Evolutionary conservation across 2,888 invertebrate genomes (phyloP), one percentile per base, ranked within the genome.

Genomic region (Omphaloscelis lunosa): DNA sequence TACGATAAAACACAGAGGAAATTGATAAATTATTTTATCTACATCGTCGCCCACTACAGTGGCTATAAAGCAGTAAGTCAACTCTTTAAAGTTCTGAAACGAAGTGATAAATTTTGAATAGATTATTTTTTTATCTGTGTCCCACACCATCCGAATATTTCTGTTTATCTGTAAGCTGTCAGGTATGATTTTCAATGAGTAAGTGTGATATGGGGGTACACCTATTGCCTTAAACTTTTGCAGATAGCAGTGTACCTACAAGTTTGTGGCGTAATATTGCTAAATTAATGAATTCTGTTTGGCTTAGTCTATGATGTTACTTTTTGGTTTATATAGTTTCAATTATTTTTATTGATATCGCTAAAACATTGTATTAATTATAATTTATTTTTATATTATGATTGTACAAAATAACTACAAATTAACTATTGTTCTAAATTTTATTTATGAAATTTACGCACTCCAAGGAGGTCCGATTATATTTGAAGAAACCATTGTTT

Each of bases 1-100:
- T 75, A 20, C 63, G 87, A 89, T 89, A 88, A 89, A 89, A 88
- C 86, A 88, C 82, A 72, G 84, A 82, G 82, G 86, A 88, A 86
- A 89, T 75, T 87, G 86, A 92, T 93, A 92, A 91, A 92, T 91
- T 89, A 91, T 87, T 83, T 88, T 90, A 88, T 90, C 87, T 86
- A 39, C 11, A 7, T 12, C n/a, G 48, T 69, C 83, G 75, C 86
- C 85, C 85, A 89, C 88, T 53, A 65, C n/a, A 73, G 1, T 89
- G 89, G 85, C 86, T 77, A 82, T 75, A 65, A 72, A 81, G 80
- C 86, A 88, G 89, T 80, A 89, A 79, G 79, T 83, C 82, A 80
- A 88, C 78, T 82, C 63, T 76, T 75, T 59, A 41, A 77, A 77
- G 67, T 70, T 51, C 76, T 66, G 12, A 58, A 62, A 78, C 72